Conservation (phyloP, 2,113 vertebrate species). For the Leucopsar rothschildi region DNA sequence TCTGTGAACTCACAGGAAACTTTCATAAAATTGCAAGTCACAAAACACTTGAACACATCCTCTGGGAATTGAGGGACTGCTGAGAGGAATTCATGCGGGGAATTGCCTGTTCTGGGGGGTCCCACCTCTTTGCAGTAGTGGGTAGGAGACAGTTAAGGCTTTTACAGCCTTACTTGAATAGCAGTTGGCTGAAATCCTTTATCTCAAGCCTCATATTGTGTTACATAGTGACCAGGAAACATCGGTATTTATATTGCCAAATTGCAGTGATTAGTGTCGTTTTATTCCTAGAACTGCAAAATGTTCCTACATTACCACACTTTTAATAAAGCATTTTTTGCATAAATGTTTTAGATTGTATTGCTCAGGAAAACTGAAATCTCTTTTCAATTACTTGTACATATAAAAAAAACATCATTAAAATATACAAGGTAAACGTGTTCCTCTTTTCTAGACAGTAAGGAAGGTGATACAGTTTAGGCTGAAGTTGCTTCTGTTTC, state of each 20-base stretch:
- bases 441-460: background rate
- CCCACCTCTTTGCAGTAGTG: background rate
- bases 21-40: background rate
- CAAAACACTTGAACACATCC: fast-evolving
- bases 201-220: background rate
- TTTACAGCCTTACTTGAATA: background rate
- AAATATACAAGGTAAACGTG: background rate
- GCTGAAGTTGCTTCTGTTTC: background rate
- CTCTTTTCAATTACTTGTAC: background rate
- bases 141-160: background rate
- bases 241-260: background rate
- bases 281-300: background rate
- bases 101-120: background rate
- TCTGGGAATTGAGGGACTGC: background rate
- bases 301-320: background rate
- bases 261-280: background rate
- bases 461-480: background rate
- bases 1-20: background rate
- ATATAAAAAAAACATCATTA: background rate
- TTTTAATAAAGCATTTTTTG: background rate
- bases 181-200: background rate
- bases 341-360: background rate
- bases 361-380: background rate
- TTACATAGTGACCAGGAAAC: background rate
- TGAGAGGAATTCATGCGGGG: background rate